Evolutionary conservation across 2,797 vertebrate genomes (phyloP).

Genomic region (Coreius guichenoti): DNA sequence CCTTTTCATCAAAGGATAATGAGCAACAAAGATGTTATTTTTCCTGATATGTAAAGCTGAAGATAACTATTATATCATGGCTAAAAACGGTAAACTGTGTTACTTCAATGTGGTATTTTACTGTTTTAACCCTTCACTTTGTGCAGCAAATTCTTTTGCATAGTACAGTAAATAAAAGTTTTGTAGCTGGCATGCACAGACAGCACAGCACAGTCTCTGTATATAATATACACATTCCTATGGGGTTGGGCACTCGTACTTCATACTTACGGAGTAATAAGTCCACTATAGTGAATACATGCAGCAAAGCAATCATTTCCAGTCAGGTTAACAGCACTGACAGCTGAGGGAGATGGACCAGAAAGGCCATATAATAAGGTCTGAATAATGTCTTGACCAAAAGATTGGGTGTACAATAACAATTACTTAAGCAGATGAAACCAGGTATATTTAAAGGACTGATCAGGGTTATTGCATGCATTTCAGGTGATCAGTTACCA

Average conservation of each 20-base stretch:
- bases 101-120: constrained; percentile 69
- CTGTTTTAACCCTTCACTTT: constrained; percentile 76
- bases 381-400: constrained; percentile 62
- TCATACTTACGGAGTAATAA: constrained; percentile 78
- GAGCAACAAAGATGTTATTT: not conserved
- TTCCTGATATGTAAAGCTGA: constrained; percentile 28
- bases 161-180: constrained; percentile 90
- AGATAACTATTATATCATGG: constrained; percentile 49
- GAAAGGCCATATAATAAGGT: constrained; percentile 72
- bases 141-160: constrained; percentile 96
- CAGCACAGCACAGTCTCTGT: constrained; percentile 70
- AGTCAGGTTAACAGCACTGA: constrained; percentile 71
- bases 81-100: constrained; percentile 53
- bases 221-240: constrained; percentile 75
- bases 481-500: constrained; percentile 13
- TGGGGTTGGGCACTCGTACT: constrained; percentile 71
- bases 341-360: constrained; percentile 76
- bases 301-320: constrained; percentile 81
- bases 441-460: not conserved
- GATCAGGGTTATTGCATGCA: constrained; percentile 35
- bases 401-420: not conserved
- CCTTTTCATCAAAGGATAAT: constrained; percentile 22
- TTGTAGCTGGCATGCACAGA: constrained; percentile 86
- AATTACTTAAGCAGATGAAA: not conserved
- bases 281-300: constrained; percentile 86